A percentile compares a stretch with the other conserved stretches of the same genome.
These are phyloP conservation scores for Chloroclysta siterata DNA, from an alignment of 2,888 invertebrate species.

Conservation along the genomic window DNA sequence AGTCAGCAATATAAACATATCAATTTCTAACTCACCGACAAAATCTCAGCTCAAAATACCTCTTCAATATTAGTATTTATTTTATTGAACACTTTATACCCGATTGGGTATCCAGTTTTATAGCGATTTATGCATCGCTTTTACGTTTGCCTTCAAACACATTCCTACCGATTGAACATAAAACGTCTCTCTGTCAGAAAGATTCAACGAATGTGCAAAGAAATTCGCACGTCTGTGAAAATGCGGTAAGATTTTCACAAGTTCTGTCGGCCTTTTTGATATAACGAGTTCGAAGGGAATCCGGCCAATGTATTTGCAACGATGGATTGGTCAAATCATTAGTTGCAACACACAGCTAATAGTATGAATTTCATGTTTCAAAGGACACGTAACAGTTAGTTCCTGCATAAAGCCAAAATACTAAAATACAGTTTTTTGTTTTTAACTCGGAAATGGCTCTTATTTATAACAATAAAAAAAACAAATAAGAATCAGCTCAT, in stretches of 20 bases:
- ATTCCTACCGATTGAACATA: conserved; percentile 63
- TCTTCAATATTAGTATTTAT: conserved; percentile 37
- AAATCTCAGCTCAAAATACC: conserved; percentile 12
- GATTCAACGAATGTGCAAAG: conserved; percentile 57
- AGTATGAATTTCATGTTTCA: too few species aligned
- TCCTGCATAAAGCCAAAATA: too few species aligned
- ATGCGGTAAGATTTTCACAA: conserved; percentile 65
- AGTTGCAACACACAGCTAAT: too few species aligned
- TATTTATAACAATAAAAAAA: too few species aligned
- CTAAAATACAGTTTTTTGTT: too few species aligned
- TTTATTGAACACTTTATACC: conserved; percentile 37
- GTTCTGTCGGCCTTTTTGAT: conserved; percentile 54
- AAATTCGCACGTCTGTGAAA: conserved; percentile 57
- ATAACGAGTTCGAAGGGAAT: conserved; percentile 55
- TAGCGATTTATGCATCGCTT: conserved; percentile 52
- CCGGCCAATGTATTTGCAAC: conserved; percentile 50
- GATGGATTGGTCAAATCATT: too few species aligned
- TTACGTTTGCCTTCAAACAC: conserved; percentile 55
- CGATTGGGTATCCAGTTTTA: conserved; percentile 40
- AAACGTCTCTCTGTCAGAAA: conserved; percentile 61
- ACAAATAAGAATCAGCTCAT: too few species aligned
- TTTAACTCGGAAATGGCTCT: too few species aligned
- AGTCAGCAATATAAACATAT: conserved; percentile 5
- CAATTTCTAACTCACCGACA: conserved; percentile 25
- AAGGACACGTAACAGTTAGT: too few species aligned